Percentiles rank a stretch among this genome's conserved stretches.
Conservation (phyloP, 1,140 invertebrate genomes). For the Lutraria rhynchaena region DNA sequence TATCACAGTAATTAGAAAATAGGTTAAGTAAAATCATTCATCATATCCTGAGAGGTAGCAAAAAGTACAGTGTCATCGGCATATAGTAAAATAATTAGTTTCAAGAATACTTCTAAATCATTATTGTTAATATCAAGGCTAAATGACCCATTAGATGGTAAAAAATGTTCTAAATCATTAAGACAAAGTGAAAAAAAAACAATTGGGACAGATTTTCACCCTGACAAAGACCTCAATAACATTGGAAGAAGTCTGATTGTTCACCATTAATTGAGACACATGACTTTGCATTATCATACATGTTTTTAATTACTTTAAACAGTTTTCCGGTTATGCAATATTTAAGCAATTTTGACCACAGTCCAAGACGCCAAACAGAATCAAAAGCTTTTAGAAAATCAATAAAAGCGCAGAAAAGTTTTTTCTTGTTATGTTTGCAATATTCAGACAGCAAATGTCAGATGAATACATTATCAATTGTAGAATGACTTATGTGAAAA, state of each 20-base stretch:
- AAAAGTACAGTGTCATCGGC: background rate
- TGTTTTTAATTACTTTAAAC: slow-evolving; percentile 47
- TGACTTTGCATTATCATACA: slow-evolving; percentile 44
- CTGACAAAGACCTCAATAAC: slow-evolving; percentile 37
- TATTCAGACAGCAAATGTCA: background rate
- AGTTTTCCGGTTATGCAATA: slow-evolving; percentile 48
- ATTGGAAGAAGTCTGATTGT: slow-evolving; percentile 30
- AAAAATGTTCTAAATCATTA: slow-evolving; percentile 47
- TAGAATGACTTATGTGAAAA: background rate
- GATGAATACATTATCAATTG: background rate
- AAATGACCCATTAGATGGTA: background rate
- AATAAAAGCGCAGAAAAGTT: slow-evolving; percentile 1
- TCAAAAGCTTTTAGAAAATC: slow-evolving; percentile 2
- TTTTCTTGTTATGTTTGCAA: background rate
- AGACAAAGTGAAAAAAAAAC: slow-evolving; percentile 50
- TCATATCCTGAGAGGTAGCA: slow-evolving; percentile 25
- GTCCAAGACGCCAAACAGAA: background rate
- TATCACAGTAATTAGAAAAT: background rate
- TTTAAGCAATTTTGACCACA: background rate
- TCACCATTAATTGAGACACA: slow-evolving; percentile 4
- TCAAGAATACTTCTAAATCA: background rate
- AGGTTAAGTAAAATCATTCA: background rate
- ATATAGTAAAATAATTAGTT: background rate
- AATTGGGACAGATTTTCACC: slow-evolving; percentile 52
- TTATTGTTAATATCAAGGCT: background rate